These are phyloP conservation scores for Anticlea derivata DNA, from an alignment of 2,888 invertebrate species.

Conservation along the genomic window DNA sequence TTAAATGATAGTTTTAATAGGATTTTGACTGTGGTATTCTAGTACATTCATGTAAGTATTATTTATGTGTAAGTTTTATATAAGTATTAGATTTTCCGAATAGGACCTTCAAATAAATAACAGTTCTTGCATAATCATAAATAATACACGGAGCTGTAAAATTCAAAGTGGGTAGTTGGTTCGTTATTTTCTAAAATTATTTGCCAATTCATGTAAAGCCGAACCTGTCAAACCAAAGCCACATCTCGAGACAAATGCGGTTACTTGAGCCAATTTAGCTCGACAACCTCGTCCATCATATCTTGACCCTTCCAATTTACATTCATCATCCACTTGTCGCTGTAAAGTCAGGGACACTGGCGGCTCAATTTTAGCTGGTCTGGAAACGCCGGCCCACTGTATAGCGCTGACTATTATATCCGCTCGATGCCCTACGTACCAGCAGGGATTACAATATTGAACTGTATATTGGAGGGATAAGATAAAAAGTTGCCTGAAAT, in stretches of 20 bases:
- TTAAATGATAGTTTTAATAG: slow-evolving; percentile 40
- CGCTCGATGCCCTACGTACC: slow-evolving; percentile 69
- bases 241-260: slow-evolving; percentile 65
- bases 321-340: slow-evolving; percentile 38
- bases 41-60: slow-evolving; percentile 45
- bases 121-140: too few relatives aligned
- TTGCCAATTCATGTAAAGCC: slow-evolving; percentile 39
- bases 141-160: too few relatives aligned
- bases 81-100: too few relatives aligned
- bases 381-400: slow-evolving; percentile 63
- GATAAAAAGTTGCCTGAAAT: slow-evolving; percentile 36
- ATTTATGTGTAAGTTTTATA: not conserved
- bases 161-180: too few relatives aligned
- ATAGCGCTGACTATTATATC: slow-evolving; percentile 75
- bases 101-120: too few relatives aligned
- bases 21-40: slow-evolving; percentile 38
- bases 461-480: slow-evolving; percentile 43
- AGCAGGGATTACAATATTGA: slow-evolving; percentile 44
- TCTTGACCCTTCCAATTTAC: slow-evolving; percentile 53
- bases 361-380: slow-evolving; percentile 59
- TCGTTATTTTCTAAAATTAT: slow-evolving; percentile 6
- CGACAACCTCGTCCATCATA: slow-evolving; percentile 54
- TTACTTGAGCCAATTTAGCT: slow-evolving; percentile 80
- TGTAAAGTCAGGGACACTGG: slow-evolving; percentile 43
- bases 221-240: slow-evolving; percentile 58